These are phyloP conservation scores for Lagocephalus sceleratus DNA, from an alignment of 2,797 vertebrate species.

Conservation along the genomic window DNA sequence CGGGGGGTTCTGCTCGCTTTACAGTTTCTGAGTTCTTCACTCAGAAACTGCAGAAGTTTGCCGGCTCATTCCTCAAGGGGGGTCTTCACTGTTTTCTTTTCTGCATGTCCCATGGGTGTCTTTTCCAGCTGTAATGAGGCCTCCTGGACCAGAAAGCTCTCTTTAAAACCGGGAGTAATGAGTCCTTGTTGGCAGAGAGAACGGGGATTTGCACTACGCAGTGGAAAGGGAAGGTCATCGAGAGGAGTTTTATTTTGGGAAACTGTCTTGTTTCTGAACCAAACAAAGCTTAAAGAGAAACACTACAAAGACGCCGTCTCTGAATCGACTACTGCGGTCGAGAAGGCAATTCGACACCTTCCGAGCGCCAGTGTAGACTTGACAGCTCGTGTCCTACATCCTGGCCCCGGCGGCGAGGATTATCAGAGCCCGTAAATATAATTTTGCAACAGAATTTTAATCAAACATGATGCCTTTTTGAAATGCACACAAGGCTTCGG, in stretches of 20 bases:
- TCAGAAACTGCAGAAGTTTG: conserved; percentile 74
- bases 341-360: conserved; percentile 59
- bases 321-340: conserved; percentile 57
- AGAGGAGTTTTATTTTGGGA: conserved; percentile 79
- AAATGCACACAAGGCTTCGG: conserved; percentile 12
- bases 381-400: conserved; percentile 57
- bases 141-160: conserved; percentile 78
- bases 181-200: conserved; percentile 77
- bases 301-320: conserved; percentile 70
- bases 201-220: conserved; percentile 74
- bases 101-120: conserved; percentile 78
- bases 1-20: conserved; percentile 65
- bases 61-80: conserved; percentile 76
- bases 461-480: conserved; percentile 16
- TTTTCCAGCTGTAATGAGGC: conserved; percentile 83
- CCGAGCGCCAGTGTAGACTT: conserved; percentile 46
- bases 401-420: conserved; percentile 40
- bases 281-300: conserved; percentile 75
- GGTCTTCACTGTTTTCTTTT: conserved; percentile 75
- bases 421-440: conserved; percentile 33
- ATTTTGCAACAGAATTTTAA: conserved; percentile 33
- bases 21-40: conserved; percentile 71
- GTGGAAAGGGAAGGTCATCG: conserved; percentile 75
- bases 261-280: conserved; percentile 73
- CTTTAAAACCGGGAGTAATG: conserved; percentile 80